Base-by-base conservation (phyloP, 1,140 invertebrate species). In the Chironomus tepperi region DNA sequence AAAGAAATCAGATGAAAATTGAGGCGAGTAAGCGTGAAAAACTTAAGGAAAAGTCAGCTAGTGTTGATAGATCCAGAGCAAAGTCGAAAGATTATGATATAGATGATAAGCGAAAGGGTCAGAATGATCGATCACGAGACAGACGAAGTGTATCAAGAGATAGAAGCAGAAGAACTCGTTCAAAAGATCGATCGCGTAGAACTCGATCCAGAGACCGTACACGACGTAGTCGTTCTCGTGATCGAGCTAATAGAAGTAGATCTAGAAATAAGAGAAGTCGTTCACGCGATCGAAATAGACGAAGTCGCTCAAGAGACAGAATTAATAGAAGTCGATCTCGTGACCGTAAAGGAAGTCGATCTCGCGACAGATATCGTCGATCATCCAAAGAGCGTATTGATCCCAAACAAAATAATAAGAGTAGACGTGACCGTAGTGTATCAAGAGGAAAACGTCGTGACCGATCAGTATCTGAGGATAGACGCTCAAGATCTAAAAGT, bases 111-210 rank as follows among this genome's bases (percentile, higher is more conserved):
- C 12, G 47, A 12, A 57, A 57, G 47, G 47, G 5, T 15, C 47
- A 57, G 75, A 79, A 57, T 84, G 84, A 73, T 83, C 79, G 21
- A 76, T 78, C 9, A 81, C 81, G 24, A 82, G 82, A 47, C 83
- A 82, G 19, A 82, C 82, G 0, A 76, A 77, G 6, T 77, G 74
- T 57, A 65, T 75, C 75, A 10, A 24, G 75, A 9, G 65, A 73
- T 43, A 72, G 75, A 18, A 73, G 73, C 47, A 19, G 74, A 72
- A 73, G 74, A n/a, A 76, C 74, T 24, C 77, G 79, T 9, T 77
- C 80, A 8, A 77, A 73, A 43, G 78, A 77, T 65, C 47, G 24
- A 34, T 34, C 24, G 15, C 47, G 65, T 18, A 77, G 76, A 1
- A 77, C 43, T 75, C 77, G 78, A 76, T 79, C 80, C 75, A 76